Percentiles rank a stretch among this genome's conserved stretches.
Evolutionary conservation across 2,888 invertebrate species (phyloP).

Genomic region (Galerucella calmariensis): DNA sequence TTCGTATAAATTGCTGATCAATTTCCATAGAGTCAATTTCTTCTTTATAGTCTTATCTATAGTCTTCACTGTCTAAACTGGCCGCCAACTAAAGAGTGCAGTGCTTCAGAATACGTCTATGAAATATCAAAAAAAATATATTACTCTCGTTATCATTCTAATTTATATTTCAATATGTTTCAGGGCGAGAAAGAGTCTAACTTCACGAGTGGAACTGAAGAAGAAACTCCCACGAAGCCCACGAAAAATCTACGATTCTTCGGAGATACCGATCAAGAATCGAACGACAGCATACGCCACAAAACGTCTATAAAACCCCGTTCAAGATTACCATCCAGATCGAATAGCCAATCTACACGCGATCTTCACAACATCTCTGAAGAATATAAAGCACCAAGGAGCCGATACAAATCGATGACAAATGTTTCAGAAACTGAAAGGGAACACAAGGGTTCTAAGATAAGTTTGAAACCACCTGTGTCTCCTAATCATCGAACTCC

Average conservation of each 20-base stretch:
- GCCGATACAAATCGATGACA: slow-evolving; percentile 53
- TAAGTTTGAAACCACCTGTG: slow-evolving; percentile 61
- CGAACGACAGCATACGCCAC: slow-evolving; percentile 69
- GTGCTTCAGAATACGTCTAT: too few species aligned
- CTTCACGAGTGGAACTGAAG: slow-evolving; percentile 66
- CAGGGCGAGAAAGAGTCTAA: slow-evolving; percentile 65
- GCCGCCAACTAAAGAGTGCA: too few species aligned
- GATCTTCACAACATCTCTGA: slow-evolving; percentile 72
- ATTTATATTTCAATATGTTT: slow-evolving; percentile 15
- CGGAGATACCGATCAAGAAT: slow-evolving; percentile 85
- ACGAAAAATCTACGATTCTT: slow-evolving; percentile 84
- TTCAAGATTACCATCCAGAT: slow-evolving; percentile 42
- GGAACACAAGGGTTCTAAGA: slow-evolving; percentile 55
- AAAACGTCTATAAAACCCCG: slow-evolving; percentile 52
- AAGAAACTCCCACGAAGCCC: slow-evolving; percentile 64
- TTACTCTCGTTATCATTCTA: too few species aligned
- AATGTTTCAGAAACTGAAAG: slow-evolving; percentile 57
- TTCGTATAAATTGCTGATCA: too few species aligned
- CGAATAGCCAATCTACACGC: slow-evolving; percentile 61
- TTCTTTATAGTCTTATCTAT: too few species aligned
- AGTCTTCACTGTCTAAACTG: too few species aligned
- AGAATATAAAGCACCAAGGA: slow-evolving; percentile 59
- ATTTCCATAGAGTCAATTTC: too few species aligned
- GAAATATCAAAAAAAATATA: too few species aligned
- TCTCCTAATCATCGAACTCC: slow-evolving; percentile 55